phyloP scores from a whole-genome alignment of 2,797 vertebrate genomes.

The Hippoglossus hippoglossus region DNA sequence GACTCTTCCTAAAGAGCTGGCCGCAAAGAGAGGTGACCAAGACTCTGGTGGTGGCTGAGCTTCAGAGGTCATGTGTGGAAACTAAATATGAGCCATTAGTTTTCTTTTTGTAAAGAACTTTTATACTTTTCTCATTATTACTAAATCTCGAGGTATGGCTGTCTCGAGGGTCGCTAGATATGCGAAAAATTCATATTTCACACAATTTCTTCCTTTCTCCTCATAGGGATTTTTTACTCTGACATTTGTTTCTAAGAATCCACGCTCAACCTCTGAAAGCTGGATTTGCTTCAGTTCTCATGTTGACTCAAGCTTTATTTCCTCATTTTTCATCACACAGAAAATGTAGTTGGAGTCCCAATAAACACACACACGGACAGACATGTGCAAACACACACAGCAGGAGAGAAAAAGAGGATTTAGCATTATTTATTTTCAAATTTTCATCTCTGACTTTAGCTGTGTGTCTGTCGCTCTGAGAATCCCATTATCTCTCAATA shows the following conservation, averaged over 20 bases:
- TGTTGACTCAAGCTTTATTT: slow-evolving; percentile 45
- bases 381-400: not conserved
- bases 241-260: not conserved
- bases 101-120: no score
- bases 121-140: no score
- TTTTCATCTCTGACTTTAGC: slow-evolving; percentile 67
- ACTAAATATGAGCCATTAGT: no score
- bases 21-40: no score
- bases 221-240: no score
- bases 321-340: slow-evolving; percentile 52
- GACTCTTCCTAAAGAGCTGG: no score
- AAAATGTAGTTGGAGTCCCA: slow-evolving; percentile 27
- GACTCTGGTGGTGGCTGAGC: no score
- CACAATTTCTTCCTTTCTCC: no score
- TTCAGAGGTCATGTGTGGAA: no score
- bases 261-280: slow-evolving; percentile 26
- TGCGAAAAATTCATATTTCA: no score
- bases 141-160: no score
- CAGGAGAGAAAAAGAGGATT: slow-evolving; percentile 42
- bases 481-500: slow-evolving; percentile 82
- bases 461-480: slow-evolving; percentile 68
- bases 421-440: slow-evolving; percentile 75
- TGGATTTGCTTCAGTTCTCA: slow-evolving; percentile 22
- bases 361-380: slow-evolving; percentile 12
- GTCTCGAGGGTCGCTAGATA: no score